Conservation (phyloP, 2,888 invertebrate genomes). For the Pinctada fucata region DNA sequence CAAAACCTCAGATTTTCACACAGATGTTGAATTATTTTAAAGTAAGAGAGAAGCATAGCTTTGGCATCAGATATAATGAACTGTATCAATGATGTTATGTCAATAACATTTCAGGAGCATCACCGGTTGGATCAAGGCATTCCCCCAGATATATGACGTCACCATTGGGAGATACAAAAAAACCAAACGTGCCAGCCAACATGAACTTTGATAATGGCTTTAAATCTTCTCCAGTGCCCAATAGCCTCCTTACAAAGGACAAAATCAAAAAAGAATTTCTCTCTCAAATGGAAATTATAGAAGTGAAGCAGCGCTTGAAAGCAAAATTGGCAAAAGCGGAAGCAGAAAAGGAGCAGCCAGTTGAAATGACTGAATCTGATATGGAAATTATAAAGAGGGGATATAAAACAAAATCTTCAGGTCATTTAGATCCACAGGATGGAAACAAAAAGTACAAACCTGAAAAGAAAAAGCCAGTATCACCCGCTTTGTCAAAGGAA, state of each 20-base stretch:
- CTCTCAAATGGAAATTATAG: constrained; percentile 24
- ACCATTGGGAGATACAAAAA: too few species aligned
- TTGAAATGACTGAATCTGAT: neutral
- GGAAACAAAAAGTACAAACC: neutral
- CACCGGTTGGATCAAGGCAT: too few species aligned
- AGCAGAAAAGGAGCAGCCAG: neutral
- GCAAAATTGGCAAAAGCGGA: neutral
- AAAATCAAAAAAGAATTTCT: constrained; percentile 34
- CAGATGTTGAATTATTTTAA: too few species aligned
- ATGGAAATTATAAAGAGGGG: constrained; percentile 1
- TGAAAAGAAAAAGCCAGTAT: neutral
- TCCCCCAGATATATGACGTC: too few species aligned
- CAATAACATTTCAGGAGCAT: too few species aligned
- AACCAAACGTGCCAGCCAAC: too few species aligned
- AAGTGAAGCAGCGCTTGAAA: constrained; percentile 15
- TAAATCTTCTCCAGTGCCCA: constrained; percentile 16
- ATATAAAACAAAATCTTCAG: neutral
- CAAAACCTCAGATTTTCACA: too few species aligned
- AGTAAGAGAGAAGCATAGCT: too few species aligned
- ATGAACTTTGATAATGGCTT: constrained; percentile 25
- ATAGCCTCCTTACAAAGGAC: constrained; percentile 22
- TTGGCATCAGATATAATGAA: too few species aligned
- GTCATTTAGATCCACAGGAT: neutral
- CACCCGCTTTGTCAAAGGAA: neutral
- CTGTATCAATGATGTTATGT: too few species aligned